Conservation (phyloP, 2,113 vertebrate genomes). For the Antechinus flavipes region DNA sequence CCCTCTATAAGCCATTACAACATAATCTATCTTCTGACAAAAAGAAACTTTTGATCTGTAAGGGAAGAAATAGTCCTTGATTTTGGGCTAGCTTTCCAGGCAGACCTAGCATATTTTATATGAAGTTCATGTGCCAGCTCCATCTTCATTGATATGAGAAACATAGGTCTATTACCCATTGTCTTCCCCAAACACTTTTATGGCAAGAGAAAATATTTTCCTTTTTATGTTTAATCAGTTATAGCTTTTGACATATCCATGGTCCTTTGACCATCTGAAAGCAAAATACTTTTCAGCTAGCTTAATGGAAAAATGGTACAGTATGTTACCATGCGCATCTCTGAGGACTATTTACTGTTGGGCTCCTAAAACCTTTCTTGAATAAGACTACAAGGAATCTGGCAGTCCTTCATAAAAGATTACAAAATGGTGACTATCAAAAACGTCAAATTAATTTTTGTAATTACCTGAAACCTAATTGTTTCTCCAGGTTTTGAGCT, state of each 20-base stretch:
- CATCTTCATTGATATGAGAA: background rate
- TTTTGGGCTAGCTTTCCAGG: background rate
- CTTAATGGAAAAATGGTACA: background rate
- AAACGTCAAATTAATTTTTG: background rate
- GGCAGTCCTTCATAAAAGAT: background rate
- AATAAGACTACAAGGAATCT: background rate
- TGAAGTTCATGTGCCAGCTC: background rate
- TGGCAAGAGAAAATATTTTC: background rate
- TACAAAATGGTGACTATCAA: background rate
- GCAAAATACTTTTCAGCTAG: background rate
- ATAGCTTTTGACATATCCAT: background rate
- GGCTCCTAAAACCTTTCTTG: background rate
- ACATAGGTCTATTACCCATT: background rate
- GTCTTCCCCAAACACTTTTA: background rate
- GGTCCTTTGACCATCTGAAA: background rate
- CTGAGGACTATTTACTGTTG: background rate
- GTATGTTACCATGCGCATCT: background rate
- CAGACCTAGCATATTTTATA: background rate
- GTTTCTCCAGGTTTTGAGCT: background rate
- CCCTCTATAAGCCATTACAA: background rate
- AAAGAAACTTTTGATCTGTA: background rate
- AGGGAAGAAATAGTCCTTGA: background rate
- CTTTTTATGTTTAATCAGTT: background rate
- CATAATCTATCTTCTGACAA: background rate
- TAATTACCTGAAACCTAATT: background rate